Evolutionary conservation across 1,140 invertebrate genomes (phyloP), one percentile per base, ranked within the genome.

Genomic region (Dreissena rostriformis): DNA sequence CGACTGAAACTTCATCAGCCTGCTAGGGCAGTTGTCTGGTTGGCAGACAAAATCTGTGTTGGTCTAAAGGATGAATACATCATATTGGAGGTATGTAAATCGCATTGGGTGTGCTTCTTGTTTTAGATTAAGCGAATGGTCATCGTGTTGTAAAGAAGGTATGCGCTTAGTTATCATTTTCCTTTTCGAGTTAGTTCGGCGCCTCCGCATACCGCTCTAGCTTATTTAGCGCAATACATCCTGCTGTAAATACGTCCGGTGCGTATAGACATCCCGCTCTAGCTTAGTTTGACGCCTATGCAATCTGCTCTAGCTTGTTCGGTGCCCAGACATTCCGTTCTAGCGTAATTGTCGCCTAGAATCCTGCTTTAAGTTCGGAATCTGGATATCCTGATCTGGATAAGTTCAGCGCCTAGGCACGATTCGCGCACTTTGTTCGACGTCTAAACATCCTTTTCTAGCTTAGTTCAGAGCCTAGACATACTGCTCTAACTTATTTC

Each of bases 21-120:
- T 24, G 57, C 57, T 24, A 61, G 22, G 22, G 57, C 57, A 6
- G 57, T 24, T 12, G 2, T 61, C 17, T 61, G 57, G 57, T 61
- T 19, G 17, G 57, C 17, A 61, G 57, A 61, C 57, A 61, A 61
- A 6, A 61, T 61, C 22, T 19, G 4, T 24, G 22, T 61, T n/a
- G 57, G 57, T 19, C 22, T 61, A 19, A 61, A 61, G 57, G 57
- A 61, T 24, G 57, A 61, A 61, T 61, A 61, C 57, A 61, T 61
- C 57, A 61, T 61, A 6, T 19, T 61, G 22, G 17, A n/a, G 22
- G 17, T 61, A 61, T 61, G 17, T 61, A 6, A 61, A 6, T 2
- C 57, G 17, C 17, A n/a, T n/a, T 61, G 17, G 57, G 6, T 11
- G 17, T 6, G 57, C 11, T 61, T 61, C 17, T 61, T n/a, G 22